These are phyloP conservation scores for Leucopsar rothschildi DNA, from an alignment of 2,113 vertebrate genomes.

Conservation along the genomic window DNA sequence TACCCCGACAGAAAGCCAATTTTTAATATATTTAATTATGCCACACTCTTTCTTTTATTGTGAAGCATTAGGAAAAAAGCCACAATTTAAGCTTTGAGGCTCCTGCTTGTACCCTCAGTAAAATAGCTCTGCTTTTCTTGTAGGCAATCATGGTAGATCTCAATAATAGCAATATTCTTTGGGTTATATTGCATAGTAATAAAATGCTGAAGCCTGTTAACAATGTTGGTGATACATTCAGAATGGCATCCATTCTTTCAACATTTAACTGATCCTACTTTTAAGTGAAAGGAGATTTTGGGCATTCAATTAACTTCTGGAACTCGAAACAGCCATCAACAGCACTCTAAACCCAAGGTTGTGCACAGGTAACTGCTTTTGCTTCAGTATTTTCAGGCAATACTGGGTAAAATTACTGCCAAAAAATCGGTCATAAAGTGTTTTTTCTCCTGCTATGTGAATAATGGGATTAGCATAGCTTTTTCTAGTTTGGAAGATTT, in stretches of 20 bases:
- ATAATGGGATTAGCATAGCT: neutral
- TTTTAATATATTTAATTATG: neutral
- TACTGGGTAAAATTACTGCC: neutral
- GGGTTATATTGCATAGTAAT: neutral
- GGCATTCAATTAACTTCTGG: neutral
- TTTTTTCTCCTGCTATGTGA: neutral
- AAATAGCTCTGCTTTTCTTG: neutral
- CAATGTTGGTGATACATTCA: neutral
- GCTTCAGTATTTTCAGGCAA: neutral
- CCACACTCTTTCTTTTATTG: neutral
- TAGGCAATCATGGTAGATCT: neutral
- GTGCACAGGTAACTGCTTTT: neutral
- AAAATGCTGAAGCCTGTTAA: neutral
- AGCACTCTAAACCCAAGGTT: neutral
- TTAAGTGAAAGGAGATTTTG: neutral
- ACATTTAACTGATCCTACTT: neutral
- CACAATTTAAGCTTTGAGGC: neutral
- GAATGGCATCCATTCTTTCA: neutral
- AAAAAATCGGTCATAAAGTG: neutral
- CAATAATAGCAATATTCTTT: neutral
- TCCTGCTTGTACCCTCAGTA: neutral
- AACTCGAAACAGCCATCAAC: neutral
- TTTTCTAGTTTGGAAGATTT: neutral
- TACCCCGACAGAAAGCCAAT: neutral
- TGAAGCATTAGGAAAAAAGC: neutral